Base-by-base conservation (phyloP, 2,888 invertebrate genomes). In the Phyllotreta striolata region DNA sequence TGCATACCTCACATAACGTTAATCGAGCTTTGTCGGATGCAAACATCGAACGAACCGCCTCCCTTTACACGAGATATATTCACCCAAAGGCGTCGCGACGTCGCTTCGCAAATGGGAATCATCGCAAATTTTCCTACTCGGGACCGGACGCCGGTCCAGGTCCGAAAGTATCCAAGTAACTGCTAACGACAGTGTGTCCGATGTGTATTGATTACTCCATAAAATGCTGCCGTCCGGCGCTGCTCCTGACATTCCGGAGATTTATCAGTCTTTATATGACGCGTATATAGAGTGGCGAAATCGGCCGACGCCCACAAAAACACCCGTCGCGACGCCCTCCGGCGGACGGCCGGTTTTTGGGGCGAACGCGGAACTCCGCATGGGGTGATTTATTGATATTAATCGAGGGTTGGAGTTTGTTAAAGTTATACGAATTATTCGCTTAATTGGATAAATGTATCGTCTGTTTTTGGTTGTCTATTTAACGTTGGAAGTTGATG, bases 121-220 rank as follows among this genome's bases (percentile, higher is more conserved):
- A 4, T 1, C 24, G 4, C 24, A 24, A 1, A 24, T 4, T 24
- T 24, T 24, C 24, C 2, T 4, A 14, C 47, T 4, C 24, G 47
- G 5, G 34, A 9, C 3, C 49, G 39, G 52, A 13, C 39, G 39
- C 8, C n/a, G 39, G 34, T 39, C 51, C 44, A 10, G 39, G 24
- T 24, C 24, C 55, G 34, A 55, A 62, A 56, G 61, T 56, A 61
- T 60, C 56, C 60, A 64, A 64, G 64, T 24, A 66, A 69, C 72
- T 79, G 80, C 72, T 72, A 71, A 73, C 77, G 80, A 80, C 80
- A 80, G 73, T 79, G 79, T 80, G 79, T 78, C 80, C 78, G 79
- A 80, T 80, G 77, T 78, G 75, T 81, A 81, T 81, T 80, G 80
- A 81, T 81, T 79, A 79, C 77, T 73, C 76, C 76, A 73, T 79